Evolutionary conservation across 1,140 invertebrate species (phyloP), one percentile per base, ranked within the genome.

Genomic region (Tachypleus tridentatus): DNA sequence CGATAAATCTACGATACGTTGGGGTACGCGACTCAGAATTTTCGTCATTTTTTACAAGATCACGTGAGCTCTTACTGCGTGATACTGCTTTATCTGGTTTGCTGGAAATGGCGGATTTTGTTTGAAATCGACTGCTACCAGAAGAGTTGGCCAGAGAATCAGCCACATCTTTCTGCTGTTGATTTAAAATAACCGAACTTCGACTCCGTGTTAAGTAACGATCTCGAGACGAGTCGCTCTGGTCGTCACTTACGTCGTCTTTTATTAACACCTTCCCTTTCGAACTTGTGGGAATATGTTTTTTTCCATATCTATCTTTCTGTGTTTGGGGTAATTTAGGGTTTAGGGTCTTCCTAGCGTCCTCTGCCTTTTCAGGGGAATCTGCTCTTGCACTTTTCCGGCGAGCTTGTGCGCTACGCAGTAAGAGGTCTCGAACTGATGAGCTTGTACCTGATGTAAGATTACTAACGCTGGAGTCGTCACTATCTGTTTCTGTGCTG

Each of bases 361-460:
- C 29, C 29, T 29, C 29, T 2, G 29, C 29, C 29, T 29, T 29
- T 29, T 29, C 29, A 29, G 29, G 29, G 29, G 29, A 29, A 29
- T 29, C 29, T 29, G 29, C 29, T 29, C 29, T 29, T 4, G 58
- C 57, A 57, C 64, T 63, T 49, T 65, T 60, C 6, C 63, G 65
- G 9, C 64, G 57, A n/a, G 64, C 64, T 11, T 68, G 67, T 6
- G 67, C 64, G 57, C 67, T 68, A 4, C 63, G 51, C 9, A 61
- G 58, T n/a, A 68, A 56, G 5, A 68, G 56, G 1, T 59, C 65
- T 47, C 64, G 65, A n/a, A 68, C 67, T 3, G 67, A 68, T 2
- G 67, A 61, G 53, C 65, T 67, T 8, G 64, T 67, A 11, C 64
- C 65, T 5, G 29, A 29, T 29, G 29, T 29, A 29, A 29, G 29